Evolutionary conservation across 92 coral and sea anemone genomes (phyloP).

Genomic region (Heliopora coerulea): DNA sequence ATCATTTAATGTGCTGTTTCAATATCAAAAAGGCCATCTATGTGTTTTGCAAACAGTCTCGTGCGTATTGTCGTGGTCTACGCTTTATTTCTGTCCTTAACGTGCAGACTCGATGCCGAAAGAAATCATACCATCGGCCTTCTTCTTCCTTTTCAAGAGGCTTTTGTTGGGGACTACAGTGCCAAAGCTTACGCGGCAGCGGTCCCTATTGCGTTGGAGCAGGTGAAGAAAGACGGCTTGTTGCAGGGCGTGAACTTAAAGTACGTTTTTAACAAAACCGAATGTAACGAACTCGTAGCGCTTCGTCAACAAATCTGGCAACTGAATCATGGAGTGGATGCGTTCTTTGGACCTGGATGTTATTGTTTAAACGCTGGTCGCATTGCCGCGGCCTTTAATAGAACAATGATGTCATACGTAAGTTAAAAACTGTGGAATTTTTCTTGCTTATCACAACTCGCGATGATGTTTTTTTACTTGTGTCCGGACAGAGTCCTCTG

Average conservation of each 20-base stretch:
- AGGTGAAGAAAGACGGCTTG: conserved; percentile 45
- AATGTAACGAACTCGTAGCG: conserved; percentile 54
- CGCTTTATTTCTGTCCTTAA: not conserved
- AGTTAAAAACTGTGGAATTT: conserved; percentile 55
- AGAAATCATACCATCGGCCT: conserved; percentile 22
- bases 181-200: conserved; percentile 62
- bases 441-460: too few relatives aligned
- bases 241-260: conserved; percentile 49
- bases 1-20: not conserved
- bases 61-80: not conserved
- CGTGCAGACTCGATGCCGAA: not conserved
- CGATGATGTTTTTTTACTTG: too few relatives aligned
- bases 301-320: conserved; percentile 57
- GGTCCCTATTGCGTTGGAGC: conserved; percentile 54
- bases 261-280: conserved; percentile 59
- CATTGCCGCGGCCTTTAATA: conserved; percentile 72
- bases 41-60: not conserved
- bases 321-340: conserved; percentile 56
- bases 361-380: conserved; percentile 63
- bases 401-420: conserved; percentile 72
- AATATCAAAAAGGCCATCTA: not conserved
- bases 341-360: conserved; percentile 64
- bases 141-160: not conserved
- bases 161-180: not conserved
- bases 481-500: too few relatives aligned